Evolutionary conservation across 2,888 invertebrate genomes (phyloP).

Genomic region (Sussaba pulchella): DNA sequence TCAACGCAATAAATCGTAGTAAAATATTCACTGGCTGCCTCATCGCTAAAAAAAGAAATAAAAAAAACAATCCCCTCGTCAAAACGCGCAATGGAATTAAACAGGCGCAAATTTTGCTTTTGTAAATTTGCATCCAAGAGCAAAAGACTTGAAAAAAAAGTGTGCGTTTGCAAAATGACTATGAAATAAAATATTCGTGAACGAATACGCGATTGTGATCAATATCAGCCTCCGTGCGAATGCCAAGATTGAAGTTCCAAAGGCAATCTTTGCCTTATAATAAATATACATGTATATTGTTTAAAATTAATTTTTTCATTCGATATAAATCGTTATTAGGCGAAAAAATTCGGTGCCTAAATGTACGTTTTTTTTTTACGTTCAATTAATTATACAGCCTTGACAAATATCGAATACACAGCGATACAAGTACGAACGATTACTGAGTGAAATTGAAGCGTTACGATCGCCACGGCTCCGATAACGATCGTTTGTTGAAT

Average conservation of each 20-base stretch:
- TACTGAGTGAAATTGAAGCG: constrained; percentile 3
- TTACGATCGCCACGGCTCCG: background rate
- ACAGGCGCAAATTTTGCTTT: background rate
- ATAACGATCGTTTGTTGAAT: background rate
- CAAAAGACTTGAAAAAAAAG: background rate
- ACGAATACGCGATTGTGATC: constrained; percentile 57
- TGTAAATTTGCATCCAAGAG: constrained; percentile 1
- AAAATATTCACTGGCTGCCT: background rate
- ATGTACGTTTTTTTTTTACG: constrained; percentile 37
- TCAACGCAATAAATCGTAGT: constrained; percentile 2
- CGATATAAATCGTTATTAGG: constrained; percentile 68
- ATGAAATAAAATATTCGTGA: constrained; percentile 3
- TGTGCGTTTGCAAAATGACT: constrained; percentile 23
- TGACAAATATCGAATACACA: constrained; percentile 9
- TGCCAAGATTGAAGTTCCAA: constrained; percentile 72
- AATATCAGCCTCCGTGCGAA: constrained; percentile 70
- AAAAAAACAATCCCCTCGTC: background rate
- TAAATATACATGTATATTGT: no score
- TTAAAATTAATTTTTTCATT: constrained; percentile 69
- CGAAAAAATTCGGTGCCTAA: constrained; percentile 55
- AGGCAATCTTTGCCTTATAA: constrained; percentile 73
- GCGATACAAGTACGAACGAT: constrained; percentile 6
- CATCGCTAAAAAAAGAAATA: background rate
- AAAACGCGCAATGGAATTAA: background rate
- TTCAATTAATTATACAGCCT: constrained; percentile 1